Percentiles rank a stretch among this genome's conserved stretches.
Conservation (phyloP, 2,888 invertebrate species). For the Cephus nigrinus region DNA sequence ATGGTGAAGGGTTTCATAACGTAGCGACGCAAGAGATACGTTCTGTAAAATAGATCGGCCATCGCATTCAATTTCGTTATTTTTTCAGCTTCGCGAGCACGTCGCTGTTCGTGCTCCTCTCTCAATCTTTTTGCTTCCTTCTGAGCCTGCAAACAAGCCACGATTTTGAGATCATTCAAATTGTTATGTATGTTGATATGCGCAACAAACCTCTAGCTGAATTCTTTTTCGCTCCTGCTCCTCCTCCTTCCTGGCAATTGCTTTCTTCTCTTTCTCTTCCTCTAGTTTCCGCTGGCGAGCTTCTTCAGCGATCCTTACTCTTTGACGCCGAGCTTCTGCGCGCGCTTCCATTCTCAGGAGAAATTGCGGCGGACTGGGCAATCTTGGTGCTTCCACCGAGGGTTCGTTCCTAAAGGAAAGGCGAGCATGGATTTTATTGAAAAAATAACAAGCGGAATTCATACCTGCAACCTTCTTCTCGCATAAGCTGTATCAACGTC, state of each 20-base stretch:
- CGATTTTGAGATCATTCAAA: conserved; percentile 10
- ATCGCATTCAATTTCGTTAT: conserved; percentile 38
- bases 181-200: background rate
- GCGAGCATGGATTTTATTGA: conserved; percentile 58
- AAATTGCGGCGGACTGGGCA: conserved; percentile 71
- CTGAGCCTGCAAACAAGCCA: conserved; percentile 40
- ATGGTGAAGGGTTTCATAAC: conserved; percentile 45
- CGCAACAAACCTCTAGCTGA: conserved; percentile 59
- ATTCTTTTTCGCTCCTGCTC: conserved; percentile 63
- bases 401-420: conserved; percentile 49
- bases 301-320: conserved; percentile 61
- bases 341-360: conserved; percentile 79
- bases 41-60: conserved; percentile 50
- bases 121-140: conserved; percentile 49
- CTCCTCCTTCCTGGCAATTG: conserved; percentile 59
- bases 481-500: conserved; percentile 52
- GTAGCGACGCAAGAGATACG: conserved; percentile 49
- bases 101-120: conserved; percentile 47
- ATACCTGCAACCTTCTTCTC: conserved; percentile 52
- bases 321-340: conserved; percentile 73
- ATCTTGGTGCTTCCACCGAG: conserved; percentile 33
- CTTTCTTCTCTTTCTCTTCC: conserved; percentile 63
- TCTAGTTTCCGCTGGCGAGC: conserved; percentile 59
- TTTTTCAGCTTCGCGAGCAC: conserved; percentile 45
- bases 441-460: conserved; percentile 1